Evolutionary conservation across 2,888 invertebrate species (phyloP).

Genomic region (Eurytoma adleriae): DNA sequence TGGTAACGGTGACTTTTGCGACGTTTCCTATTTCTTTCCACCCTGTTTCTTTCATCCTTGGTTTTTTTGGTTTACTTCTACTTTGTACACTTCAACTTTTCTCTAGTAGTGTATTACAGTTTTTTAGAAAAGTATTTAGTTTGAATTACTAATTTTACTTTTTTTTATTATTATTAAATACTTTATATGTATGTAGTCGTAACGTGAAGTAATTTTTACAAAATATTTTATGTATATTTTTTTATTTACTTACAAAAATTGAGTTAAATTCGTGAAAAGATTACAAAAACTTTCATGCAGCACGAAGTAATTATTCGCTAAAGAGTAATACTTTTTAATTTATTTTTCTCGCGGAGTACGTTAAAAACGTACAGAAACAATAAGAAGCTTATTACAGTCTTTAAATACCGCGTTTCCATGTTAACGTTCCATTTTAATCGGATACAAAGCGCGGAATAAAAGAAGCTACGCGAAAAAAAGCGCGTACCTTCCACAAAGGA

Average conservation of each 20-base stretch:
- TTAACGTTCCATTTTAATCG: too few species aligned
- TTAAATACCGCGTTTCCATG: too few species aligned
- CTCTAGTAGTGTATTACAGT: constrained; percentile 15
- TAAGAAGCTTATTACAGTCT: too few species aligned
- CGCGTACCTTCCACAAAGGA: background rate
- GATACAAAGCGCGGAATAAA: background rate
- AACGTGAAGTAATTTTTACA: background rate
- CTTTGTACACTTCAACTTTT: constrained; percentile 15
- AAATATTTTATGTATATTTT: background rate
- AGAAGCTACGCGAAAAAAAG: background rate
- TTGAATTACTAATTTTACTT: background rate
- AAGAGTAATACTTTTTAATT: background rate
- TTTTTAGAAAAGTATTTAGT: constrained; percentile 30
- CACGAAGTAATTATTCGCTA: background rate
- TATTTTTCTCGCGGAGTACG: too few species aligned
- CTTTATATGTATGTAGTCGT: too few species aligned
- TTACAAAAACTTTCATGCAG: too few species aligned
- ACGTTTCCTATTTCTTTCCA: constrained; percentile 8
- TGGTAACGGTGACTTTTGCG: constrained; percentile 24
- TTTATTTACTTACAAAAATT: constrained; percentile 1
- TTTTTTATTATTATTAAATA: background rate
- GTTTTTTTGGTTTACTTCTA: background rate
- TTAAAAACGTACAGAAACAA: too few species aligned
- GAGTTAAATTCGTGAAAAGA: too few species aligned
- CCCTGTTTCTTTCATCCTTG: constrained; percentile 17